Percentiles rank a stretch among this genome's conserved stretches.
phyloP scores from a whole-genome alignment of 1,140 invertebrate species.

The Zaprionus ornatus region DNA sequence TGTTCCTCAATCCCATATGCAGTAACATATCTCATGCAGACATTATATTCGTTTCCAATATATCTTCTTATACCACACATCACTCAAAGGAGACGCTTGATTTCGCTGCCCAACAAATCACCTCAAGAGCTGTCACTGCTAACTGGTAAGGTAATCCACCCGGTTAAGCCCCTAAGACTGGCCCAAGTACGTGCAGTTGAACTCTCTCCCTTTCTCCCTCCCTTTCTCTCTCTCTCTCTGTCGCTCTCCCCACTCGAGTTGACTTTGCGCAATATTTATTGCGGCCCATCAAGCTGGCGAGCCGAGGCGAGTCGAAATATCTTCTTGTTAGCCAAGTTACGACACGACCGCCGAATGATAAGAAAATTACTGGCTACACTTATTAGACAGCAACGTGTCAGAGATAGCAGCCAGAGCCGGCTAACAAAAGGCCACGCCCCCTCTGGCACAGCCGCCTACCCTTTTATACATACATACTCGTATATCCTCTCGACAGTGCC shows the following conservation, averaged over 20 bases:
- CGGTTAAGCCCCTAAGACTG: slow-evolving; percentile 1
- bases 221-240: background rate
- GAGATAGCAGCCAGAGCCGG: slow-evolving; percentile 56
- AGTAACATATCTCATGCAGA: background rate
- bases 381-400: slow-evolving; percentile 78
- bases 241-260: background rate
- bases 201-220: background rate
- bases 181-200: slow-evolving; percentile 6
- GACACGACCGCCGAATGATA: slow-evolving; percentile 61
- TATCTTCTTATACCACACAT: background rate
- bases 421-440: slow-evolving; percentile 67
- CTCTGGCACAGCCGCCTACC: background rate
- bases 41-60: background rate
- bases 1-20: background rate
- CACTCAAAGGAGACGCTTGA: background rate
- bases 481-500: slow-evolving; percentile 24
- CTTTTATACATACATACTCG: background rate
- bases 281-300: slow-evolving; percentile 6
- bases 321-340: slow-evolving; percentile 44
- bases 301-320: slow-evolving; percentile 31
- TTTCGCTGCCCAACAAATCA: background rate
- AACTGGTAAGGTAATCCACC: background rate
- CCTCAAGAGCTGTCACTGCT: background rate
- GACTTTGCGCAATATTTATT: slow-evolving; percentile 34
- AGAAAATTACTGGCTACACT: slow-evolving; percentile 80